Conservation (phyloP, 2,888 invertebrate genomes). For the Dynastes maya region DNA sequence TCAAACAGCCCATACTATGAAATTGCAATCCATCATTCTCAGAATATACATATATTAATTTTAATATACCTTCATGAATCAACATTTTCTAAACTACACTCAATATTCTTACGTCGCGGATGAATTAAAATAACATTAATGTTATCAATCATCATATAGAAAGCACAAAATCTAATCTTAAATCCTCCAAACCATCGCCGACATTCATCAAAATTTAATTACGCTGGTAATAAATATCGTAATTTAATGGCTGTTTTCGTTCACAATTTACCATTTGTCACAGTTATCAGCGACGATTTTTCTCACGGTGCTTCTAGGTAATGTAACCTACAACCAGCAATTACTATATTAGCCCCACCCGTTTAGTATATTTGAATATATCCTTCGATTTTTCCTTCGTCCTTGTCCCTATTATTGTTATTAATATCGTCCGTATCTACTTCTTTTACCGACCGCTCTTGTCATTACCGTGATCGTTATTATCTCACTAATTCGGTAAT, state of each 20-base stretch:
- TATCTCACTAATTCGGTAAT: slow-evolving; percentile 12
- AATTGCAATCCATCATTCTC: too few species aligned
- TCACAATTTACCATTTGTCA: slow-evolving; percentile 35
- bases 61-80: not conserved
- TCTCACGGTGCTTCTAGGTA: slow-evolving; percentile 25
- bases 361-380: slow-evolving; percentile 11
- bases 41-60: not conserved
- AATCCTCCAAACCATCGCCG: slow-evolving; percentile 2
- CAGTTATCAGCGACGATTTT: slow-evolving; percentile 33
- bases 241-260: slow-evolving; percentile 22
- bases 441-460: not conserved
- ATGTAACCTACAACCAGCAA: not conserved
- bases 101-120: not conserved
- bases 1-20: too few species aligned
- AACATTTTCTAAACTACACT: not conserved
- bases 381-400: not conserved
- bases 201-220: slow-evolving; percentile 31
- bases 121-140: slow-evolving; percentile 29
- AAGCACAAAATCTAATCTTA: slow-evolving; percentile 17
- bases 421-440: not conserved
- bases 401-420: not conserved
- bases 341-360: slow-evolving; percentile 24
- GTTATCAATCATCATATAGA: slow-evolving; percentile 28
- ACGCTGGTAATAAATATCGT: slow-evolving; percentile 14
- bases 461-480: slow-evolving; percentile 18